Percentiles rank a stretch among this genome's conserved stretches.
Conservation (phyloP, 1,140 invertebrate genomes). For the Aphidius gifuensis region DNA sequence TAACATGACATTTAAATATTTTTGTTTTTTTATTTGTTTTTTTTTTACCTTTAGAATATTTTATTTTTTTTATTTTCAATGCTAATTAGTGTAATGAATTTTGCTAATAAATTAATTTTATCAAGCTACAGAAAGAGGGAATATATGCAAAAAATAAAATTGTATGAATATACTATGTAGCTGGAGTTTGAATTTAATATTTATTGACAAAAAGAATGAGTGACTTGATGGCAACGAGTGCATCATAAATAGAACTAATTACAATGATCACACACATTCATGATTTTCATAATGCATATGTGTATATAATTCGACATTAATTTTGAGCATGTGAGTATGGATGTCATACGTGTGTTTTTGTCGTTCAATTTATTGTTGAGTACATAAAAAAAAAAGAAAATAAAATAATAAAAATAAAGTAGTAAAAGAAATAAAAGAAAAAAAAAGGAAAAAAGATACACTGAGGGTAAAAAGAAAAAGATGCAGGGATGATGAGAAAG, state of each 20-base stretch:
- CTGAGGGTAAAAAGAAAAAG: not conserved
- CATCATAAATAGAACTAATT: slow-evolving; percentile 40
- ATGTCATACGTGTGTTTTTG: slow-evolving; percentile 16
- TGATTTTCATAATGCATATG: slow-evolving; percentile 19
- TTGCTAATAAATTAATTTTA: too few species aligned
- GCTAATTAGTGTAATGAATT: too few species aligned
- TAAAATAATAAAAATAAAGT: too few species aligned
- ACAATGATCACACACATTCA: slow-evolving; percentile 35
- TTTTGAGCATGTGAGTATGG: slow-evolving; percentile 21
- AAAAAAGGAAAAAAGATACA: slow-evolving; percentile 14
- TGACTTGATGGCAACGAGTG: slow-evolving; percentile 10
- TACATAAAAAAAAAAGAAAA: too few species aligned
- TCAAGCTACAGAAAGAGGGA: too few species aligned
- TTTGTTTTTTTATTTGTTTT: slow-evolving; percentile 12
- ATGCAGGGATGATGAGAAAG: slow-evolving; percentile 2
- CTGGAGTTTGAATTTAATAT: too few species aligned
- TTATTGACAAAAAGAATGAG: too few species aligned
- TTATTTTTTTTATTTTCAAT: too few species aligned
- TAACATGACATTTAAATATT: not conserved
- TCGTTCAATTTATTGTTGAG: too few species aligned
- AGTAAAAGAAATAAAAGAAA: slow-evolving; percentile 5
- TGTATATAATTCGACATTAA: slow-evolving; percentile 40
- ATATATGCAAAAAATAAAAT: not conserved
- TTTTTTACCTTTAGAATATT: slow-evolving; percentile 11
- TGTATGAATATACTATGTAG: not conserved